Percentiles rank a stretch among this genome's conserved stretches.
Conservation (phyloP, 2,888 invertebrate genomes). For the Thereva nobilitata region DNA sequence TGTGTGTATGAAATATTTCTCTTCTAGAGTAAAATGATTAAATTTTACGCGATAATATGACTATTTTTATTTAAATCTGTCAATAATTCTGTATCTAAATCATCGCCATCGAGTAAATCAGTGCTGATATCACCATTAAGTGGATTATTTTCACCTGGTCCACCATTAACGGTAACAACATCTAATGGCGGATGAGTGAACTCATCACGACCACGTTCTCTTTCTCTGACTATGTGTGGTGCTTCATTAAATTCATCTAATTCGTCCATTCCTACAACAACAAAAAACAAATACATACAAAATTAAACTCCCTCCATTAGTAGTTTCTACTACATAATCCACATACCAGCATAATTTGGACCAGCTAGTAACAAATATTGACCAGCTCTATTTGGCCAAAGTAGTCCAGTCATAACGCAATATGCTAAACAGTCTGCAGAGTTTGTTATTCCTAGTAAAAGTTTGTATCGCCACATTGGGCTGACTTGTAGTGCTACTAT, state of each 20-base stretch:
- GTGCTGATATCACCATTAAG: conserved; percentile 54
- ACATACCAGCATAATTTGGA: conserved; percentile 66
- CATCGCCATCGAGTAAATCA: conserved; percentile 55
- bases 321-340: conserved; percentile 14
- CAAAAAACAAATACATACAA: conserved; percentile 10
- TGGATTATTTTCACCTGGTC: conserved; percentile 44
- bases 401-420: conserved; percentile 90
- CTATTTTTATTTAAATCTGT: conserved; percentile 58
- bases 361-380: conserved; percentile 85
- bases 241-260: conserved; percentile 90
- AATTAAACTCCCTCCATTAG: conserved; percentile 17
- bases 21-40: conserved; percentile 1
- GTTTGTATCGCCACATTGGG: conserved; percentile 93
- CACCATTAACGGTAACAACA: conserved; percentile 49
- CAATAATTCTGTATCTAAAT: conserved; percentile 55
- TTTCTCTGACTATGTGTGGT: conserved; percentile 72
- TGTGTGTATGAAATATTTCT: neutral
- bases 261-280: conserved; percentile 69
- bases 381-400: conserved; percentile 94
- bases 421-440: conserved; percentile 95
- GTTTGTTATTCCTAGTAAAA: conserved; percentile 90
- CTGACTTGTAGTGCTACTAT: conserved; percentile 91
- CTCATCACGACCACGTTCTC: conserved; percentile 47
- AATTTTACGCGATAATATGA: conserved; percentile 56
- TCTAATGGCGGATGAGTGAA: conserved; percentile 52